Percentiles rank a stretch among this genome's conserved stretches.
phyloP scores from a whole-genome alignment of 2,888 invertebrate genomes.

The Myopa tessellatipennis region DNA sequence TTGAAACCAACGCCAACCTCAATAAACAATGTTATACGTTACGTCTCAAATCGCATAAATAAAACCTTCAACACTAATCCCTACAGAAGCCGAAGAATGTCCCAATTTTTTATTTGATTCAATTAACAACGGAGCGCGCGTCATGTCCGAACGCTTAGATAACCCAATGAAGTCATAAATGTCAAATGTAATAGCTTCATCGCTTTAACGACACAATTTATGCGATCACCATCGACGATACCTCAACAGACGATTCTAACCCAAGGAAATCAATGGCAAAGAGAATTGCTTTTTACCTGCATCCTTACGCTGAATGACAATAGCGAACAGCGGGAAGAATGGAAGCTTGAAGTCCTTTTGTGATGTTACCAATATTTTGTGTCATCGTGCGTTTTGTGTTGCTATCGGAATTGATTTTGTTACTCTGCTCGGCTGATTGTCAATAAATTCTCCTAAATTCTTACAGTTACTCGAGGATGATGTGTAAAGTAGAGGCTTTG shows the following conservation, averaged over 20 bases:
- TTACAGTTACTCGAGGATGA: constrained; percentile 48
- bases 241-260: constrained; percentile 23
- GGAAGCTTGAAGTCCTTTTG: background rate
- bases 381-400: background rate
- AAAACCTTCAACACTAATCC: background rate
- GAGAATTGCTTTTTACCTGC: constrained; percentile 20
- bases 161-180: constrained; percentile 57
- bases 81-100: background rate
- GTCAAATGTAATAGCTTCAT: constrained; percentile 48
- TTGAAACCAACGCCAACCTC: too few species aligned
- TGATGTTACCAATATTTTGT: constrained; percentile 4
- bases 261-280: background rate
- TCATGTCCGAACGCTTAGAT: background rate
- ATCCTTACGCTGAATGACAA: background rate
- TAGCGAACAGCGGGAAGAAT: constrained; percentile 14
- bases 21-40: too few species aligned
- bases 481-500: constrained; percentile 19
- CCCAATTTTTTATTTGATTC: background rate
- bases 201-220: constrained; percentile 52
- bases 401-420: background rate
- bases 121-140: background rate
- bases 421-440: constrained; percentile 44
- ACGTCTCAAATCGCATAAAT: background rate
- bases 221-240: constrained; percentile 62
- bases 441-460: constrained; percentile 57